A percentile compares a stretch with the other conserved stretches of the same genome.
phyloP scores from a whole-genome alignment of 2,113 vertebrate species.

The Accipiter virgatus region DNA sequence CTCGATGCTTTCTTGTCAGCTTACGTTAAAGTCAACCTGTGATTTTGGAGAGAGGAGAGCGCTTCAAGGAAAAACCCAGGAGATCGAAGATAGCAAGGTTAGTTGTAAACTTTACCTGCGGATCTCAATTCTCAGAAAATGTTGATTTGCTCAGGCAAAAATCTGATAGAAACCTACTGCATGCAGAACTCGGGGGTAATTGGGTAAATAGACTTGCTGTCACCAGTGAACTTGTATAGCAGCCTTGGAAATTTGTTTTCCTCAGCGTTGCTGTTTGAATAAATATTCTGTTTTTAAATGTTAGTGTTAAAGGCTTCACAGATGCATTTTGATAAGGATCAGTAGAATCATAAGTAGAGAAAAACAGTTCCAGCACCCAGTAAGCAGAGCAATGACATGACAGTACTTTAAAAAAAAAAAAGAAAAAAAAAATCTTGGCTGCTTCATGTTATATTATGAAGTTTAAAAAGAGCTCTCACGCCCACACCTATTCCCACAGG shows the following conservation, averaged over 20 bases:
- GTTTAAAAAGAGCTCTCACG: constrained; percentile 46
- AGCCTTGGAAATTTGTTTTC: background rate
- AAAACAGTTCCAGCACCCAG: background rate
- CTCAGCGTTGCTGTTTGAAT: background rate
- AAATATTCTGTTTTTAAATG: background rate
- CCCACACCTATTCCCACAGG: constrained; percentile 56
- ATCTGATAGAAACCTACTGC: background rate
- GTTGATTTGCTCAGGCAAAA: background rate
- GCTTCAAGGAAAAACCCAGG: constrained; percentile 75
- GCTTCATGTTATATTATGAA: constrained; percentile 21
- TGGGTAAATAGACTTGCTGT: background rate
- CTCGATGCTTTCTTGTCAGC: constrained; percentile 82
- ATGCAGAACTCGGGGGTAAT: background rate
- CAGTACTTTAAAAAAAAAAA: background rate
- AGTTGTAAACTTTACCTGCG: constrained; percentile 71
- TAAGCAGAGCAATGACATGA: constrained; percentile 11
- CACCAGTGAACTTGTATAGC: background rate
- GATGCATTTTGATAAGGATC: background rate
- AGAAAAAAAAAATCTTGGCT: background rate
- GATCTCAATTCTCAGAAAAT: background rate
- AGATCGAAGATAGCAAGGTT: constrained; percentile 92
- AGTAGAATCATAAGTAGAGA: background rate
- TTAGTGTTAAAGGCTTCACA: background rate
- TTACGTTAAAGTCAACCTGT: constrained; percentile 80
- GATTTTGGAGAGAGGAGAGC: constrained; percentile 79